A percentile compares a stretch with the other conserved stretches of the same genome.
phyloP scores from a whole-genome alignment of 2,797 vertebrate species.

The Balearica regulorum region DNA sequence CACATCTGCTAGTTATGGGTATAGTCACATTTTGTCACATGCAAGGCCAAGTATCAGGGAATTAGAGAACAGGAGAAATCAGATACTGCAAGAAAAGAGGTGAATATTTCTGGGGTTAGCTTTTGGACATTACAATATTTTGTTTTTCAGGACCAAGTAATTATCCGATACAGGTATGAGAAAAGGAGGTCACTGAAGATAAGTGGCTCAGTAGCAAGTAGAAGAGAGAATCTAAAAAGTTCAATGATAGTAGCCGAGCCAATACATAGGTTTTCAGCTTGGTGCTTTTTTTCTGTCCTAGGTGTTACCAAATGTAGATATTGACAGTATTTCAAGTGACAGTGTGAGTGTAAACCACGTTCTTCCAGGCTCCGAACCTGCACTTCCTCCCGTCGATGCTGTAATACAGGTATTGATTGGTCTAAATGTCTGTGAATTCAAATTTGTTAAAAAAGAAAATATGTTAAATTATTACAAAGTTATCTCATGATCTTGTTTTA shows the following conservation, averaged over 20 bases:
- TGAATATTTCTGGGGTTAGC: background rate
- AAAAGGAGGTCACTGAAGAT: background rate
- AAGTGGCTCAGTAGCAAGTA: background rate
- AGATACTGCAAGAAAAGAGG: background rate
- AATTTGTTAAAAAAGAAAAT: background rate
- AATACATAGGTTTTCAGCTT: background rate
- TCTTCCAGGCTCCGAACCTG: background rate
- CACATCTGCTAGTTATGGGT: background rate
- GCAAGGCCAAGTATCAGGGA: background rate
- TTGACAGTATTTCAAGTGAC: constrained; percentile 74
- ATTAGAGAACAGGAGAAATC: background rate
- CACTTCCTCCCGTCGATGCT: background rate
- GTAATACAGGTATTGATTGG: constrained; percentile 74
- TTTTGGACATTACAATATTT: background rate
- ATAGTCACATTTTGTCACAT: background rate
- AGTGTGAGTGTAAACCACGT: background rate
- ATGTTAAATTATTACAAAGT: background rate
- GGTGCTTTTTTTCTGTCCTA: constrained; percentile 33
- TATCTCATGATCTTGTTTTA: background rate
- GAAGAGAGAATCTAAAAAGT: background rate
- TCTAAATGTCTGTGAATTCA: background rate
- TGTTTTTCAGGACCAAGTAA: background rate
- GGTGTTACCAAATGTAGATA: constrained; percentile 83
- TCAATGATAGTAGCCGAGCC: background rate
- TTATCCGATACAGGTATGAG: background rate